Evolutionary conservation across 2,888 invertebrate genomes (phyloP), one percentile per base, ranked within the genome.

Genomic region (Gortyna flavago): DNA sequence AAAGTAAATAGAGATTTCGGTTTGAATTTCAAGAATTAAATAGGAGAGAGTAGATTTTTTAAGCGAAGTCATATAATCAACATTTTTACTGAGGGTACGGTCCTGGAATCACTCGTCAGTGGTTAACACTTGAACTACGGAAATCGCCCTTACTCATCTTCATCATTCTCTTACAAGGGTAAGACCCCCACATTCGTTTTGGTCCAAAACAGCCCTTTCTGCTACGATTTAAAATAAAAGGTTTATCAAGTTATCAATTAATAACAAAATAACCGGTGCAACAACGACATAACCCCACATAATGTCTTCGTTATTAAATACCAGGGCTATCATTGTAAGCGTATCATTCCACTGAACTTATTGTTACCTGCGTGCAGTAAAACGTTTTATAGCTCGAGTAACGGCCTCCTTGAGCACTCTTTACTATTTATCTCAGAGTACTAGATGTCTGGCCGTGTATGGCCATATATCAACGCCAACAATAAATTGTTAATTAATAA

Each of bases 371-470:
- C 65, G 79, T 81, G 88, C 84, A 87, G 88, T 92, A 89, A 92
- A 91, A 88, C 86, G 76, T 85, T 90, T 92, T 90, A 92, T 88
- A 81, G 85, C 87, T 67, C 59, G 74, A 89, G 84, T 91, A 89
- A 91, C 89, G 88, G 88, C 86, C 83, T 85, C 83, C 77, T 84
- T 83, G 85, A 89, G 85, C 85, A 88, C 87, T 82, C 78, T 84
- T 87, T 87, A 81, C 87, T 89, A 89, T 89, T 90, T 90, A 88
- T 86, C 83, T 87, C 80, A 73, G 29, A 79, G 81, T 84, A 80
- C 78, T 84, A 82, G 69, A 80, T 81, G 82, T 85, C 79, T 78
- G 81, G 79, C 77, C 72, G 44, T 70, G 78, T 85, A 85, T 61
- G 69, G 18, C 41, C 65, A 77, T 87, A 79, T 69, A 86, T 88